Percentiles rank a stretch among this genome's conserved stretches.
Conservation (phyloP, 2,113 vertebrate species). For the Speoplatyrhinus poulsoni region DNA sequence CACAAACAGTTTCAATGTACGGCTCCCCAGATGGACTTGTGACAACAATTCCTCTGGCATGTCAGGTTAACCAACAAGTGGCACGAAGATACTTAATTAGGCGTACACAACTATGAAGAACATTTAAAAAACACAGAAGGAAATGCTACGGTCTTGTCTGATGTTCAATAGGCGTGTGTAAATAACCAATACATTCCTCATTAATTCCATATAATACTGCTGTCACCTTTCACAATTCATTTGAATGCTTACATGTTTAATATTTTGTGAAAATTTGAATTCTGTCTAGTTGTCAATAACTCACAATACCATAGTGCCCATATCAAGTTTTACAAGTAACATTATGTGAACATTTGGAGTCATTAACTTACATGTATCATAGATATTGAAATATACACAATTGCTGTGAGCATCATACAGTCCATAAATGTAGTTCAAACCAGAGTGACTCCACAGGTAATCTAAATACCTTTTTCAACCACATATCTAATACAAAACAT, state of each 20-base stretch:
- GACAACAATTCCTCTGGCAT: no score
- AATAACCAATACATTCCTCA: no score
- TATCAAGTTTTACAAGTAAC: constrained; percentile 17
- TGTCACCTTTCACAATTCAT: no score
- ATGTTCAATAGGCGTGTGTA: no score
- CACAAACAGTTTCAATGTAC: no score
- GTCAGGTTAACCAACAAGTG: constrained; percentile 24
- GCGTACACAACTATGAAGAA: constrained; percentile 1
- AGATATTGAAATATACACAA: constrained; percentile 18
- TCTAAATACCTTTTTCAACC: constrained; percentile 41
- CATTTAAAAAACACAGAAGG: no score
- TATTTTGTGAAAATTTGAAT: no score
- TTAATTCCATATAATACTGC: no score
- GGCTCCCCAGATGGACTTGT: no score
- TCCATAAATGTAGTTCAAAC: constrained; percentile 41
- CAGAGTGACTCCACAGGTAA: constrained; percentile 30
- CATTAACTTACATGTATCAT: constrained; percentile 23
- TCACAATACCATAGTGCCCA: constrained; percentile 34
- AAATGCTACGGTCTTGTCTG: no score
- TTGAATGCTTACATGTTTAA: no score
- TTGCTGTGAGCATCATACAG: constrained; percentile 1
- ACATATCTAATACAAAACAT: constrained; percentile 56
- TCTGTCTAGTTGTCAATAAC: not conserved
- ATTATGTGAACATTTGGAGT: constrained; percentile 4
- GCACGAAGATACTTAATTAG: constrained; percentile 36